Evolutionary conservation across 2,888 invertebrate genomes (phyloP).

Genomic region (Brenthis daphne): DNA sequence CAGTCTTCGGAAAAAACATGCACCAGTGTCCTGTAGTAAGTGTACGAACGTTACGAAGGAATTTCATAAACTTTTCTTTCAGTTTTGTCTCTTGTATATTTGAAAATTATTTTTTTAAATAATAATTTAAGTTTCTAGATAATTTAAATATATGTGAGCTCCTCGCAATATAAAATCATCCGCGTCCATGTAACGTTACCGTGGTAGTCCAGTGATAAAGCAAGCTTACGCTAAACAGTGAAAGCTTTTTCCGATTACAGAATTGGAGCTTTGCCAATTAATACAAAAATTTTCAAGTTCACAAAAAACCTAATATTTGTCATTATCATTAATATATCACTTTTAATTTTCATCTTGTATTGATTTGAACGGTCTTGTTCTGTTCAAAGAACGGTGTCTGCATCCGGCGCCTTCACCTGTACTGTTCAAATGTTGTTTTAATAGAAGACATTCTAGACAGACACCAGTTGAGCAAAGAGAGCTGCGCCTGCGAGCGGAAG

Average conservation of each 20-base stretch:
- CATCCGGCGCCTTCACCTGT: too few relatives aligned
- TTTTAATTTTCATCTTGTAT: too few relatives aligned
- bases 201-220: neutral
- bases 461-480: slow-evolving; percentile 10
- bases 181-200: too few relatives aligned
- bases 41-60: slow-evolving; percentile 9
- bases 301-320: neutral
- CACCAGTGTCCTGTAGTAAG: slow-evolving; percentile 39
- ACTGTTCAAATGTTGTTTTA: neutral
- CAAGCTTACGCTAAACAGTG: neutral
- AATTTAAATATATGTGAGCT: neutral
- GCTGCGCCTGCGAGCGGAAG: slow-evolving; percentile 17
- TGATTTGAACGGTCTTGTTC: too few relatives aligned
- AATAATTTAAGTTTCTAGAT: neutral
- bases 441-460: slow-evolving; percentile 8
- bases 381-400: too few relatives aligned
- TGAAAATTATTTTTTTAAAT: neutral
- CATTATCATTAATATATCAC: too few relatives aligned
- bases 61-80: neutral
- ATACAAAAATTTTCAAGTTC: slow-evolving; percentile 11
- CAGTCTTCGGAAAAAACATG: slow-evolving; percentile 33
- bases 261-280: slow-evolving; percentile 5
- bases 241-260: slow-evolving; percentile 1
- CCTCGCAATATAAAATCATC: neutral
- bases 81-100: neutral